phyloP scores from a whole-genome alignment of 1,140 invertebrate species.

The Achatina immaculata region DNA sequence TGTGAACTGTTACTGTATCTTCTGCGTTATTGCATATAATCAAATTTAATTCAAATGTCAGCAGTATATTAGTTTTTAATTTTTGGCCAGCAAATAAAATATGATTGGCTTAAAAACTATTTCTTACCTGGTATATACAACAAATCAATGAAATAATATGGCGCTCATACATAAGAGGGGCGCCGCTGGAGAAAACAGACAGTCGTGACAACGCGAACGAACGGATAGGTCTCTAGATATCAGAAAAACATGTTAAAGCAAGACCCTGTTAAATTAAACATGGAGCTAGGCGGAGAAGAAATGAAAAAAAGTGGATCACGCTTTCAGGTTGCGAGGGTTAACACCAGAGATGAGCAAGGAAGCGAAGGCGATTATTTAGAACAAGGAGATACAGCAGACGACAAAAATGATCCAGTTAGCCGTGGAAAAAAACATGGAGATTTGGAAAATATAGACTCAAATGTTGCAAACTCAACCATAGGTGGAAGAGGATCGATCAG shows the following conservation, averaged over 20 bases:
- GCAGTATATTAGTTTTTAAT: no score
- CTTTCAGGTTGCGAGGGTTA: slow-evolving; percentile 38
- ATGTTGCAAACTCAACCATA: background rate
- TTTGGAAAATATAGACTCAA: slow-evolving; percentile 9
- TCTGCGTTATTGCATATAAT: no score
- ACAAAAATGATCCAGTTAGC: background rate
- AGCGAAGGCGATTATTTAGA: background rate
- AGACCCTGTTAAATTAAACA: background rate
- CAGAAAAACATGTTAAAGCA: background rate
- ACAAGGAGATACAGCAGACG: background rate
- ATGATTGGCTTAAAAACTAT: background rate
- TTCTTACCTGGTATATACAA: background rate
- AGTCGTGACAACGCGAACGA: background rate
- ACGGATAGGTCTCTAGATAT: background rate
- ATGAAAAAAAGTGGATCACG: slow-evolving; percentile 39
- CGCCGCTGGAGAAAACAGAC: background rate
- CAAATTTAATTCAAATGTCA: no score
- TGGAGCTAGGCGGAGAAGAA: slow-evolving; percentile 24
- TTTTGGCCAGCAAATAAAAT: no score
- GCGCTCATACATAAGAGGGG: slow-evolving; percentile 10
- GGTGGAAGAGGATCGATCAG: slow-evolving; percentile 5
- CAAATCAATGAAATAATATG: slow-evolving; percentile 16
- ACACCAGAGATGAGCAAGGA: slow-evolving; percentile 16
- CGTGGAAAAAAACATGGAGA: slow-evolving; percentile 8
- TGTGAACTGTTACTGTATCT: no score